Evolutionary conservation across 2,797 vertebrate species (phyloP).

Genomic region (Pachyuromys duprasi): DNA sequence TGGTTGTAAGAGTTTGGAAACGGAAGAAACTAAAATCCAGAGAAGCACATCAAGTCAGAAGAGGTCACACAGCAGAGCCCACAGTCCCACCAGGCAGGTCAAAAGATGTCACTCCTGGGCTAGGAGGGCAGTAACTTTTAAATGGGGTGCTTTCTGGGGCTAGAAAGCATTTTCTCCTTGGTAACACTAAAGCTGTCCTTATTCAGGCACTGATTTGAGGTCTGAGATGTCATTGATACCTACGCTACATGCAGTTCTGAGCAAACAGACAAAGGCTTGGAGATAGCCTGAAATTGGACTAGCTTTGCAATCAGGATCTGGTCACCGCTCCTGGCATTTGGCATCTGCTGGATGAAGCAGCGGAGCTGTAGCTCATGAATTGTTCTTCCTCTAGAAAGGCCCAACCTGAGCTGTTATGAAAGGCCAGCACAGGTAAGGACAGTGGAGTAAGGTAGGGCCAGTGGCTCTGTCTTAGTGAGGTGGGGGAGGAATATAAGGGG

Average conservation of each 20-base stretch:
- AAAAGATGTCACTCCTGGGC: background rate
- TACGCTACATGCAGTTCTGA: background rate
- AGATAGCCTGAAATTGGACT: background rate
- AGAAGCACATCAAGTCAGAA: background rate
- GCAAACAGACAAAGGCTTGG: background rate
- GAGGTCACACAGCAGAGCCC: constrained; percentile 23
- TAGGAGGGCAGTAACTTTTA: background rate
- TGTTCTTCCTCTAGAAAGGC: constrained; percentile 35
- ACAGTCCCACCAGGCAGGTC: background rate
- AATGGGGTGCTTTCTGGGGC: background rate
- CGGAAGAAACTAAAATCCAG: constrained; percentile 4
- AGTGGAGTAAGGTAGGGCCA: background rate
- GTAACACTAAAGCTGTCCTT: background rate
- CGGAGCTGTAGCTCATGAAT: background rate
- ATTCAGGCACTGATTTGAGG: background rate
- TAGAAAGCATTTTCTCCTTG: background rate
- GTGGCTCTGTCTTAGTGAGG: background rate
- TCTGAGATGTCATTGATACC: background rate
- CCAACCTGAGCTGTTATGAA: background rate
- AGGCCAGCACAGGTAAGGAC: constrained; percentile 58
- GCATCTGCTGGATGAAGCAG: background rate
- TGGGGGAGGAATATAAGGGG: background rate
- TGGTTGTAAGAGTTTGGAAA: background rate
- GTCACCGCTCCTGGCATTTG: constrained; percentile 5
- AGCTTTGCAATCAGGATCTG: constrained; percentile 1